A percentile compares a stretch with the other conserved stretches of the same genome.
Evolutionary conservation across 35 echinoderm and acorn worm species (phyloP).

Genomic region (Apostichopus parvimensis): DNA sequence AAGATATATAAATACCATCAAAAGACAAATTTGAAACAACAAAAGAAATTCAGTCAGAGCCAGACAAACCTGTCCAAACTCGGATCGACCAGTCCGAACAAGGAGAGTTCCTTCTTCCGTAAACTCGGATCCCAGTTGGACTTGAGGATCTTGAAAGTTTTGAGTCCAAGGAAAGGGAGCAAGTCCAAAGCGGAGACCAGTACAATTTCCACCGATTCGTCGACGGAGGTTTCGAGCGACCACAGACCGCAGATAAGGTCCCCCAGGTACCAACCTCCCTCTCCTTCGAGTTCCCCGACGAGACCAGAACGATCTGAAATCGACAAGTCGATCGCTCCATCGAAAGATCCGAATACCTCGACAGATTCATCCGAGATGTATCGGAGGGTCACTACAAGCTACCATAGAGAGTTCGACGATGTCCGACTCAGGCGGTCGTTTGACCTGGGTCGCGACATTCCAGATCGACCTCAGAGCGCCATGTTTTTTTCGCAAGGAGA

Average conservation of each 20-base stretch:
- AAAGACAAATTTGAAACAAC: constrained; percentile 17
- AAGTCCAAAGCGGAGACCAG: neutral
- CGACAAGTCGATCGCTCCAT: neutral
- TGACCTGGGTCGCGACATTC: constrained; percentile 43
- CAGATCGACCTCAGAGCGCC: constrained; percentile 45
- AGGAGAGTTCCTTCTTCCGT: constrained; percentile 24
- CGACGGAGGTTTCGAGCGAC: neutral
- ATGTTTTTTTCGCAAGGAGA: constrained; percentile 41
- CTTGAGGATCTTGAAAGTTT: constrained; percentile 35
- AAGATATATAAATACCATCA: constrained; percentile 52
- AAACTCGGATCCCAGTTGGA: constrained; percentile 54
- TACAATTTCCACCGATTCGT: neutral
- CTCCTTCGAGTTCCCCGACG: neutral
- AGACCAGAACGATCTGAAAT: no score
- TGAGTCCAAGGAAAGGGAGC: constrained; percentile 51
- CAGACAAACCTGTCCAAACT: neutral
- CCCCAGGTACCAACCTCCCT: constrained; percentile 17
- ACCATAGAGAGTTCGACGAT: constrained; percentile 54
- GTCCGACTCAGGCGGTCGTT: constrained; percentile 22
- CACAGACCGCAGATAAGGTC: constrained; percentile 45
- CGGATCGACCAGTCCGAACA: neutral
- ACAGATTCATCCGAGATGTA: constrained; percentile 24
- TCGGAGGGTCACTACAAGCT: constrained; percentile 50
- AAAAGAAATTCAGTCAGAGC: constrained; percentile 29
- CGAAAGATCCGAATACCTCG: neutral